Evolutionary conservation across 1,140 invertebrate genomes (phyloP), one percentile per base, ranked within the genome.

Genomic region (Antheraea mylitta): DNA sequence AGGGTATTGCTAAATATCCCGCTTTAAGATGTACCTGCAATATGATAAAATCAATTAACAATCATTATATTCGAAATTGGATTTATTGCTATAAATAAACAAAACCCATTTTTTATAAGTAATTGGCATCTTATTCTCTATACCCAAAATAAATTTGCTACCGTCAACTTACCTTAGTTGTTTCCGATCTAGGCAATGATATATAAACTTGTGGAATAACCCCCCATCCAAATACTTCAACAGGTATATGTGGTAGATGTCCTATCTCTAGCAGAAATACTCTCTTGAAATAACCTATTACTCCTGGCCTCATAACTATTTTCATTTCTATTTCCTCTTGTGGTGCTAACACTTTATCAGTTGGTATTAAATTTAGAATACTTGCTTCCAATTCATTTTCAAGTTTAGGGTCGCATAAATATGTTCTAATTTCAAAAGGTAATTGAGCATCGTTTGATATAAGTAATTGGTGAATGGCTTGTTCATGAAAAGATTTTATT

Each of bases 151-250:
- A 30, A 30, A 30, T 30, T 30, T 30, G 22, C 22, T 30, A 30
- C 22, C 4, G n/a, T 64, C 64, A 60, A 73, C 74, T 74, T 77
- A 91, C 87, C 67, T 85, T 60, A n/a, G 66, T 36, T 48, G 82
- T 68, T 45, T 78, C 72, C 36, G 81, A 79, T 76, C 85, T 81
- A 11, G 73, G 78, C 66, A 90, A 70, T 30, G 74, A 79, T 64
- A 92, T 71, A 69, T 88, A 90, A 7, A 92, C 73, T 81, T 92
- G 90, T 18, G 88, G 87, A 69, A 90, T 85, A 8, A 86, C 88
- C 7, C 90, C 90, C 90, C 90, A 90, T 13, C 90, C 90, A 72
- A 81, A 85, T 38, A 91, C 79, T 74, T 90, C 83, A 65, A 92
- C 87, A 16, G 85, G 78, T 63, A 91, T 79, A 48, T 81, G 74